A percentile compares a stretch with the other conserved stretches of the same genome.
Conservation (phyloP, 2,113 vertebrate species). For the Micronycteris hirsuta region DNA sequence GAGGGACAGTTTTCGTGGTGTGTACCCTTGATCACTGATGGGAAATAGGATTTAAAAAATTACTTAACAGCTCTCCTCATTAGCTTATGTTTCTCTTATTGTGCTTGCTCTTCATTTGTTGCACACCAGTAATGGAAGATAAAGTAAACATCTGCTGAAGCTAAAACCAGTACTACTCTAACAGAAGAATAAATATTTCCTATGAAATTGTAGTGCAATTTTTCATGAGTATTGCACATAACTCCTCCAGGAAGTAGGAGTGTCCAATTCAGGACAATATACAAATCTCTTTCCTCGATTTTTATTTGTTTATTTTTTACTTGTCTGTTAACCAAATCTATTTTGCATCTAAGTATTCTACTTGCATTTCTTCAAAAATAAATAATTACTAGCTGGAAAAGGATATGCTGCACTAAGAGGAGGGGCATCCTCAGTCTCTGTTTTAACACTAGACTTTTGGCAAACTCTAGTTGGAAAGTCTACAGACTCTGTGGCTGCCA, state of each 20-base stretch:
- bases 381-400: conserved; percentile 25
- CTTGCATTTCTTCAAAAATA: conserved; percentile 15
- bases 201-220: conserved; percentile 56
- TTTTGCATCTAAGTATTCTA: conserved; percentile 48
- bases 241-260: conserved; percentile 55
- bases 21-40: background rate
- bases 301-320: conserved; percentile 66
- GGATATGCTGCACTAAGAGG: background rate
- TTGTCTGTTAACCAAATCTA: conserved; percentile 49
- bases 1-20: background rate
- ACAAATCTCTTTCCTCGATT: conserved; percentile 62
- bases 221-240: conserved; percentile 61
- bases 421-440: background rate
- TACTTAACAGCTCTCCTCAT: background rate
- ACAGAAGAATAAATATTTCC: conserved; percentile 71
- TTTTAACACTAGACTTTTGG: conserved; percentile 33
- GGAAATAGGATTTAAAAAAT: conserved; percentile 52
- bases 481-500: conserved; percentile 9
- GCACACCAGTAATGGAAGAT: conserved; percentile 61
- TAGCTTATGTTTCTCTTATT: conserved; percentile 25
- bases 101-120: conserved; percentile 54
- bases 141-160: conserved; percentile 57
- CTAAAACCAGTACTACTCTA: conserved; percentile 57
- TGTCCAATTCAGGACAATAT: conserved; percentile 44
- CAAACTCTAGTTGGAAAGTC: conserved; percentile 20